Evolutionary conservation across 2,888 invertebrate species (phyloP).

Genomic region (Aplocera efformata): DNA sequence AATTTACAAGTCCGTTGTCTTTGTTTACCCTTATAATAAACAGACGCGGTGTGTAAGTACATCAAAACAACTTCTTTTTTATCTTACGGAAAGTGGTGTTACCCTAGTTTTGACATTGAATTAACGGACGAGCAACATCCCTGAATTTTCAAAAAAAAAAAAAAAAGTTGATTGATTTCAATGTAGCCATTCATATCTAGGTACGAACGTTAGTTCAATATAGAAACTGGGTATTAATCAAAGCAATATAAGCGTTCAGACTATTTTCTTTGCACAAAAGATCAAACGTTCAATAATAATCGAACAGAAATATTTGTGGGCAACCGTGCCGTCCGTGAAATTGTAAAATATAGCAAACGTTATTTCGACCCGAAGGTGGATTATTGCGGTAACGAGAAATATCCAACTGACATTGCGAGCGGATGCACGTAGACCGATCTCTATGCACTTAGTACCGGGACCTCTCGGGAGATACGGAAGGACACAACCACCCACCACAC

Average conservation of each 20-base stretch:
- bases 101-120: no score
- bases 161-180: no score
- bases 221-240: no score
- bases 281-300: constrained; percentile 20
- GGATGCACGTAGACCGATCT: constrained; percentile 73
- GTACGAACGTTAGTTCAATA: no score
- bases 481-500: constrained; percentile 27
- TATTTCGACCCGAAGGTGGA: constrained; percentile 61
- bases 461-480: constrained; percentile 32
- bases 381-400: constrained; percentile 76
- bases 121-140: no score
- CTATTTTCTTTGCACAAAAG: constrained; percentile 12
- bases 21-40: no score
- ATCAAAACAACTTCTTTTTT: no score
- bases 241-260: constrained; percentile 11
- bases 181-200: no score
- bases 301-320: constrained; percentile 19
- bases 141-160: no score
- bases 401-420: constrained; percentile 71
- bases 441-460: constrained; percentile 69
- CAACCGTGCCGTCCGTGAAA: constrained; percentile 39
- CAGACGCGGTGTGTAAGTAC: no score
- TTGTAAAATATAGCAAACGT: constrained; percentile 63
- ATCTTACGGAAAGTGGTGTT: no score
- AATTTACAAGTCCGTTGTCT: no score